Conservation (phyloP, 2,888 invertebrate species). For the Incurvaria masculella region DNA sequence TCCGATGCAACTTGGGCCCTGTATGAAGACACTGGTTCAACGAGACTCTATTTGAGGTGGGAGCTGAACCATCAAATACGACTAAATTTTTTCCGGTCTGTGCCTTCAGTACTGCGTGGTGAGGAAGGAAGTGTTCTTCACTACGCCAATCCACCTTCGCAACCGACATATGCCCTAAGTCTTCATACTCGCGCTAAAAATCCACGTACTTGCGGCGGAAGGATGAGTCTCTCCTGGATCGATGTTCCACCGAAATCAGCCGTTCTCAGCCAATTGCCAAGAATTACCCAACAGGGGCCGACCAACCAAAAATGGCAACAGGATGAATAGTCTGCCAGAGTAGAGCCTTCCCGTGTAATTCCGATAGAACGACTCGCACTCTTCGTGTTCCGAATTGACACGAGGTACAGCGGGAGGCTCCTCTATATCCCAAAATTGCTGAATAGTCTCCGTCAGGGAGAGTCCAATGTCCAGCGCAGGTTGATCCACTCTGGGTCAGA, state of each 20-base stretch:
- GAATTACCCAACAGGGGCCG: neutral
- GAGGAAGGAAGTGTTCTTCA: neutral
- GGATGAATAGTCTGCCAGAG: constrained; percentile 1
- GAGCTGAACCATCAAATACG: neutral
- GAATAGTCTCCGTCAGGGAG: no score
- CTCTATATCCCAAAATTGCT: constrained; percentile 4
- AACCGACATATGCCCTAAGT: neutral
- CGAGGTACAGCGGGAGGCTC: neutral
- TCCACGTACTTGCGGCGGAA: neutral
- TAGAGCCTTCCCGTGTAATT: constrained; percentile 2
- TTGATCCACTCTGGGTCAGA: no score
- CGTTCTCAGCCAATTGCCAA: neutral
- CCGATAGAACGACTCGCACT: constrained; percentile 4
- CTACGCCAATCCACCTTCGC: neutral
- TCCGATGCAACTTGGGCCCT: neutral
- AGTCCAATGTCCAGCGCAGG: no score
- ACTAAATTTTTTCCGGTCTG: neutral
- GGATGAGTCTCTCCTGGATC: neutral
- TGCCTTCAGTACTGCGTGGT: constrained; percentile 1
- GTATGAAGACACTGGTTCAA: neutral
- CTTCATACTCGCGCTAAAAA: neutral
- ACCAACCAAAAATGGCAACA: neutral
- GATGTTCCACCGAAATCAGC: neutral
- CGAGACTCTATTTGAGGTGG: neutral
- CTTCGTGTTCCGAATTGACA: neutral